Conservation (phyloP, 2,797 vertebrate species). For the Anabas testudineus region DNA sequence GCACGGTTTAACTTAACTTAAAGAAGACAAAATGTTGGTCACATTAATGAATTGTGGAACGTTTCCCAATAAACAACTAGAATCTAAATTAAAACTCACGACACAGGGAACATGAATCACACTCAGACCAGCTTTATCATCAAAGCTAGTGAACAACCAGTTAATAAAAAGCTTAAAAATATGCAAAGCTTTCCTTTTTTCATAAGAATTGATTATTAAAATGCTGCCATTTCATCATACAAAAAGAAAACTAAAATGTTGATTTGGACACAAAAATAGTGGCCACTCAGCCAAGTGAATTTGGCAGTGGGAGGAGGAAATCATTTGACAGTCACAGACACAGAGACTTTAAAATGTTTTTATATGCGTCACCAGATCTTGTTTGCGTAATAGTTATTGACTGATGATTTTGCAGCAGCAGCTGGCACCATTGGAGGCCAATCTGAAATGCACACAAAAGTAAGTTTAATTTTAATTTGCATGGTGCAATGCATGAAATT, state of each 20-base stretch:
- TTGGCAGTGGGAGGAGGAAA: neutral
- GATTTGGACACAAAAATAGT: neutral
- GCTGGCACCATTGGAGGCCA: slow-evolving; percentile 5
- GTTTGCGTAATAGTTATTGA: slow-evolving; percentile 22
- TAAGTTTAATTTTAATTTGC: slow-evolving; percentile 32
- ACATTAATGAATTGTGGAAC: too few species aligned
- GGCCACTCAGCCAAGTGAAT: neutral
- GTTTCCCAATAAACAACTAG: too few species aligned
- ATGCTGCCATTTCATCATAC: neutral
- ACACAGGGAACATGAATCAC: too few species aligned
- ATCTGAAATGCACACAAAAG: slow-evolving; percentile 25
- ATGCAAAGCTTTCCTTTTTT: too few species aligned
- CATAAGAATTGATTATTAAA: too few species aligned
- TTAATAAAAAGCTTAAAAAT: too few species aligned
- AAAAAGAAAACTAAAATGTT: neutral
- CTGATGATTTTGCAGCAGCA: slow-evolving; percentile 32
- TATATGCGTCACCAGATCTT: slow-evolving; percentile 29
- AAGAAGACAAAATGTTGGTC: too few species aligned
- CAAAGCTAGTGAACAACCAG: too few species aligned
- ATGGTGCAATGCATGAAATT: slow-evolving; percentile 31
- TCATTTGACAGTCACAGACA: neutral
- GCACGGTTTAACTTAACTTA: too few species aligned
- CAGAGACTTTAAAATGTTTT: slow-evolving; percentile 38
- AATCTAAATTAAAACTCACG: too few species aligned
- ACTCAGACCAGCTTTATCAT: too few species aligned